Evolutionary conservation across 2,888 invertebrate species (phyloP).

Genomic region (Argyresthia albistria): DNA sequence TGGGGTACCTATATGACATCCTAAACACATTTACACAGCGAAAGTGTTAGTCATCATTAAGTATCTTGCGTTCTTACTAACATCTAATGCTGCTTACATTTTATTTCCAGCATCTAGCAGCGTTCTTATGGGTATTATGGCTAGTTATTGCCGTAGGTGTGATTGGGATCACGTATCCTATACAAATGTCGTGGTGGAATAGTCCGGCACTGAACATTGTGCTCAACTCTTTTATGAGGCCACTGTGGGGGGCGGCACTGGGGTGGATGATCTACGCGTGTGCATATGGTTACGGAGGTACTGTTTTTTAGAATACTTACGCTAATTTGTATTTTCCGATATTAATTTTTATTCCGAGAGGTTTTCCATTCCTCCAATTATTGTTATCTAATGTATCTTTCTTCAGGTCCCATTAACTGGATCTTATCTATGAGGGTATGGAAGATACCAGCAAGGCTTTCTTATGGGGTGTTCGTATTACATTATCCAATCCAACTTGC

Average conservation of each 20-base stretch:
- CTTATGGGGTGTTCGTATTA: slow-evolving; percentile 51
- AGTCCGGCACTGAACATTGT: slow-evolving; percentile 21
- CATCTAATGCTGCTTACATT: not conserved
- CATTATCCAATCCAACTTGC: slow-evolving; percentile 26
- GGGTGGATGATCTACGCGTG: slow-evolving; percentile 48
- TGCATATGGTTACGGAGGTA: slow-evolving; percentile 48
- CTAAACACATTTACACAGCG: no score
- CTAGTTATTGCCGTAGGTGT: slow-evolving; percentile 13
- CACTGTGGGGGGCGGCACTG: slow-evolving; percentile 38
- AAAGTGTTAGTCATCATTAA: no score
- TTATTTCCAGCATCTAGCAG: not conserved
- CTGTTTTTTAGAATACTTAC: not conserved
- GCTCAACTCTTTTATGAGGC: slow-evolving; percentile 33
- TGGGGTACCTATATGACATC: no score
- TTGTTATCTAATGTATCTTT: not conserved
- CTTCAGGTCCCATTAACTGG: slow-evolving; percentile 34
- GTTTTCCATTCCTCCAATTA: not conserved
- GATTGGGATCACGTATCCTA: slow-evolving; percentile 19
- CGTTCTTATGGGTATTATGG: slow-evolving; percentile 17
- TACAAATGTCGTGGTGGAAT: slow-evolving; percentile 19
- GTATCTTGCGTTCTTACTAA: not conserved
- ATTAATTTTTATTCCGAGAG: no score
- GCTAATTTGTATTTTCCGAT: not conserved
- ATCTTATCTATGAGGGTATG: slow-evolving; percentile 39
- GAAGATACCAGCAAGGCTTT: slow-evolving; percentile 35